Percentiles rank a stretch among this genome's conserved stretches.
phyloP scores from a whole-genome alignment of 64 coral and sea anemone species.

The Pachyseris speciosa region DNA sequence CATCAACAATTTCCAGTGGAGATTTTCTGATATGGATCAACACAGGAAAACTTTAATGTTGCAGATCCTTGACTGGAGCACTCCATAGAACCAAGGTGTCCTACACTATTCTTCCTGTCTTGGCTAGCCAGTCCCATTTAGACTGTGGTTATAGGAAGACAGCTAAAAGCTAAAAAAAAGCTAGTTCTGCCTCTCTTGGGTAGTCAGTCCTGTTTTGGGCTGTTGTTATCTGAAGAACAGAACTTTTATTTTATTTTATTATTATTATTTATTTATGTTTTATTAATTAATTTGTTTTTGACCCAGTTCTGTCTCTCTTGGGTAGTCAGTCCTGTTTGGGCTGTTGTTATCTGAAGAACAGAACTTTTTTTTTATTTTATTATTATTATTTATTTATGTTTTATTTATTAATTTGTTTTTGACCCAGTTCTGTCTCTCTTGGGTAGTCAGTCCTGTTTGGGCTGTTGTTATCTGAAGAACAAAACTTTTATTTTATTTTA shows the following conservation, averaged over 20 bases:
- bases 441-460: slow-evolving; percentile 54
- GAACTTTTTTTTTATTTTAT: too few species aligned
- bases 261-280: too few species aligned
- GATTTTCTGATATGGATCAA: neutral
- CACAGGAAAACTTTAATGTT: slow-evolving; percentile 48
- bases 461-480: slow-evolving; percentile 48
- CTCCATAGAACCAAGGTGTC: neutral
- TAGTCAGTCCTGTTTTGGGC: too few species aligned
- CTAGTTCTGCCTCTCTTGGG: slow-evolving; percentile 35
- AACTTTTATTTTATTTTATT: too few species aligned
- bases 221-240: too few species aligned
- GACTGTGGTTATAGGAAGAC: slow-evolving; percentile 12
- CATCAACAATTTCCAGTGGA: slow-evolving; percentile 37
- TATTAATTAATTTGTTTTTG: too few species aligned
- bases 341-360: slow-evolving; percentile 53
- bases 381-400: too few species aligned
- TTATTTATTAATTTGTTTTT: neutral
- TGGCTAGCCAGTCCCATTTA: neutral
- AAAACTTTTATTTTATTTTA: neutral
- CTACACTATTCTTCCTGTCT: neutral
- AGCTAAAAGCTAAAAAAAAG: too few species aligned
- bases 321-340: slow-evolving; percentile 17
- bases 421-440: slow-evolving; percentile 18
- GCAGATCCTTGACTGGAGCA: slow-evolving; percentile 65
- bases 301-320: too few species aligned